phyloP scores from a whole-genome alignment of 2,113 vertebrate species.

The Lycocorax pyrrhopterus region DNA sequence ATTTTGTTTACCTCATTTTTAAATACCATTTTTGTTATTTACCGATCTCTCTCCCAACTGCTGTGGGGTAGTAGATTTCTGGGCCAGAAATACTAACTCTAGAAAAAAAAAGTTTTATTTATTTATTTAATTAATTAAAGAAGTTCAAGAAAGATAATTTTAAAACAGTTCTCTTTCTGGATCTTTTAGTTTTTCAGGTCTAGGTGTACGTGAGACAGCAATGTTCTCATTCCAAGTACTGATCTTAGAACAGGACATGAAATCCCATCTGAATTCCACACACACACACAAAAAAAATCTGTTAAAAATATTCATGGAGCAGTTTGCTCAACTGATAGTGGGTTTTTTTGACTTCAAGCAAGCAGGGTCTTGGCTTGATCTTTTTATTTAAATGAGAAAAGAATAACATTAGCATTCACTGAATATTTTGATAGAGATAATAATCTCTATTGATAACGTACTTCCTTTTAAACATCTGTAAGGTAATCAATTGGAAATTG shows the following conservation, averaged over 20 bases:
- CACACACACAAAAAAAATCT: neutral
- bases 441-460: slow-evolving; percentile 47
- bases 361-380: slow-evolving; percentile 32
- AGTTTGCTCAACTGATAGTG: neutral
- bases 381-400: slow-evolving; percentile 48
- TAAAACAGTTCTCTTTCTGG: neutral
- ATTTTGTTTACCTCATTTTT: neutral
- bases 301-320: neutral
- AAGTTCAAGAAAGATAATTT: neutral
- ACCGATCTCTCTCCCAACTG: neutral
- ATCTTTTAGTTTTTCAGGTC: neutral
- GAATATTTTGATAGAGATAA: slow-evolving; percentile 51
- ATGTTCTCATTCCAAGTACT: neutral
- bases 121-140: neutral
- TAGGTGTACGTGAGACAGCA: neutral
- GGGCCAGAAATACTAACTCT: neutral
- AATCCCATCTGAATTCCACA: neutral
- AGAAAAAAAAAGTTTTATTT: neutral
- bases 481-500: slow-evolving; percentile 47
- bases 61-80: neutral
- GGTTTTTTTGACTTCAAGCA: neutral
- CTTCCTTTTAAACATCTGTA: slow-evolving; percentile 37
- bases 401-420: slow-evolving; percentile 43
- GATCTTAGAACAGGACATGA: neutral
- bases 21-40: neutral